phyloP scores from a whole-genome alignment of 2,113 vertebrate genomes.

The Leucoraja erinaceus region DNA sequence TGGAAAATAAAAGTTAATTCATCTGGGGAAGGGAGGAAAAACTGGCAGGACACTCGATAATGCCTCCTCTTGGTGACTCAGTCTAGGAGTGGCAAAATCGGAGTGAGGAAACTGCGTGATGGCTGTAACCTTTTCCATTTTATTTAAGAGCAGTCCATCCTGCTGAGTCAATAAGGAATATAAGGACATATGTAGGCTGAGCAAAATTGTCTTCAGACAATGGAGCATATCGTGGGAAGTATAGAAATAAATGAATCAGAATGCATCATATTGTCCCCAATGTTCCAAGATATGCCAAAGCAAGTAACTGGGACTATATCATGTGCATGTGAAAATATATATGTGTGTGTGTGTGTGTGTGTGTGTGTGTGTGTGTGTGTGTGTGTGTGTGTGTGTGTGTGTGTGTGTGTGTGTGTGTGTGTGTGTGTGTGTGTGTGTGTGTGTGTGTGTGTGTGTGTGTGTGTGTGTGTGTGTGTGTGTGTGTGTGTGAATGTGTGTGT shows the following conservation, averaged over 20 bases:
- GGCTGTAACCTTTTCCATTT: not conserved
- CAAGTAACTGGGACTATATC: not conserved
- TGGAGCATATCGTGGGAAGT: conserved; percentile 2
- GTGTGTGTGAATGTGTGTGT: not conserved
- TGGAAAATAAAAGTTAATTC: not conserved
- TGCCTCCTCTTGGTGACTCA: conserved; percentile 36
- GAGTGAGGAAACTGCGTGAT: conserved; percentile 5
- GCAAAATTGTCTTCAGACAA: not conserved
- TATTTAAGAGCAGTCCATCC: not conserved
- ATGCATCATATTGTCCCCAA: not conserved
- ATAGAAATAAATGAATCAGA: not conserved
- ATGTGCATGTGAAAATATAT: not conserved
- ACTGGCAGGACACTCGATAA: conserved; percentile 4
- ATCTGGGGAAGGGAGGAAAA: conserved; percentile 32
- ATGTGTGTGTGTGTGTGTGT: not conserved
- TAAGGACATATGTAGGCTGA: not conserved
- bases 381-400: not conserved
- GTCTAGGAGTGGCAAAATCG: conserved; percentile 15
- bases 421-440: not conserved
- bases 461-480: not conserved
- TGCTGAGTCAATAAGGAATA: conserved; percentile 8
- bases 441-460: not conserved
- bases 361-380: not conserved
- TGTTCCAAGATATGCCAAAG: not conserved
- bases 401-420: not conserved